phyloP scores from a whole-genome alignment of 2,888 invertebrate genomes.

The Microctonus hyperodae region DNA sequence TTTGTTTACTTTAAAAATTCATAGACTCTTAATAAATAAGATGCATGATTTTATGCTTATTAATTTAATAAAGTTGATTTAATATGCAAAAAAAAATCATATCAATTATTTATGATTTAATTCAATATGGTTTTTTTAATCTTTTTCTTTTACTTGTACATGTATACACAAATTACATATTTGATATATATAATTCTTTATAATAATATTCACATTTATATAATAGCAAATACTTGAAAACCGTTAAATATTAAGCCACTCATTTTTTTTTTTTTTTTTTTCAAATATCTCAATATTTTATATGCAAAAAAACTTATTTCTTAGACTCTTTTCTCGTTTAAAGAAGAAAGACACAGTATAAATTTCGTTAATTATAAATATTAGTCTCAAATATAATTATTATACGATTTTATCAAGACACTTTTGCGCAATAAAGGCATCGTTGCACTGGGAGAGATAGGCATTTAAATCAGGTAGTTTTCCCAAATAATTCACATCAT shows the following conservation, averaged over 20 bases:
- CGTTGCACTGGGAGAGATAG: not conserved
- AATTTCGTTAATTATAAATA: not conserved
- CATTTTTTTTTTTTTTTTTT: not conserved
- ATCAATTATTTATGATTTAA: not conserved
- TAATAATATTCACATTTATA: slow-evolving; percentile 24
- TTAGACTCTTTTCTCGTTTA: not conserved
- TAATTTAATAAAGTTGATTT: not conserved
- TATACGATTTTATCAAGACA: slow-evolving; percentile 30
- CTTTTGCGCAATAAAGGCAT: slow-evolving; percentile 37
- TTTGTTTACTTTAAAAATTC: not conserved
- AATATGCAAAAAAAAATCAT: not conserved
- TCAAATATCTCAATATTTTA: not conserved
- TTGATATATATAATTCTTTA: slow-evolving; percentile 16
- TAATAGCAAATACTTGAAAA: slow-evolving; percentile 23
- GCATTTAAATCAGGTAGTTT: not conserved
- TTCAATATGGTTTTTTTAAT: slow-evolving; percentile 1
- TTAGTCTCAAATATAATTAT: slow-evolving; percentile 1
- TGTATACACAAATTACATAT: slow-evolving; percentile 17
- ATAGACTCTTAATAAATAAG: not conserved
- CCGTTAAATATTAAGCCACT: slow-evolving; percentile 20
- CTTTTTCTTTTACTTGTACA: slow-evolving; percentile 20
- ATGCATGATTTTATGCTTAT: not conserved
- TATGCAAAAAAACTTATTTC: not conserved
- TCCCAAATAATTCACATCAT: slow-evolving; percentile 4
- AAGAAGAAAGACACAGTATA: not conserved